phyloP scores from a whole-genome alignment of 2,888 invertebrate species.

The Seira ritae region DNA sequence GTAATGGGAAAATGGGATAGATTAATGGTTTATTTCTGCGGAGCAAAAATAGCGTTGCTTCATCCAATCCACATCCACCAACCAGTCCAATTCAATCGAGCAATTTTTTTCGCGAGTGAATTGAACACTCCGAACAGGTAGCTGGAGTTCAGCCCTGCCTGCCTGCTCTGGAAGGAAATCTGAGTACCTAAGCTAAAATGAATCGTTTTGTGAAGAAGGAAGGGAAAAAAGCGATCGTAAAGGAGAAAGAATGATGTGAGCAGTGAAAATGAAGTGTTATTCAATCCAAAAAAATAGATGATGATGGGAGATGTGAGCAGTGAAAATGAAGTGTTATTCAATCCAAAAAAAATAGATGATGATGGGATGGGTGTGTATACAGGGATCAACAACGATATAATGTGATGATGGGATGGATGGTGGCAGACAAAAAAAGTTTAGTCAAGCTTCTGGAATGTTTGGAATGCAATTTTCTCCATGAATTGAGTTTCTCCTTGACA shows the following conservation, averaged over 20 bases:
- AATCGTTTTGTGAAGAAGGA: no score
- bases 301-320: slow-evolving; percentile 36
- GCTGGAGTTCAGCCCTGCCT: no score
- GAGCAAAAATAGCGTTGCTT: not conserved
- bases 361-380: slow-evolving; percentile 27
- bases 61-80: no score
- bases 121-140: no score
- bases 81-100: no score
- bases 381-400: not conserved
- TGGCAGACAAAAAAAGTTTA: slow-evolving; percentile 62
- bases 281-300: slow-evolving; percentile 34
- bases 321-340: slow-evolving; percentile 54
- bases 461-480: slow-evolving; percentile 73
- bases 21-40: slow-evolving; percentile 60
- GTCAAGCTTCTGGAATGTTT: slow-evolving; percentile 70
- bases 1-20: slow-evolving; percentile 68
- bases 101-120: no score
- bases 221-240: no score
- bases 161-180: no score
- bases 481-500: slow-evolving; percentile 72
- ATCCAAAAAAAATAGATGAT: slow-evolving; percentile 28
- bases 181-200: no score
- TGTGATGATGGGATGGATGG: slow-evolving; percentile 23
- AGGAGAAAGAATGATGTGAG: slow-evolving; percentile 10
- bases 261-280: slow-evolving; percentile 55